Evolutionary conservation across 1,140 invertebrate species (phyloP), one percentile per base, ranked within the genome.

Genomic region (Pogonomyrmex barbatus): DNA sequence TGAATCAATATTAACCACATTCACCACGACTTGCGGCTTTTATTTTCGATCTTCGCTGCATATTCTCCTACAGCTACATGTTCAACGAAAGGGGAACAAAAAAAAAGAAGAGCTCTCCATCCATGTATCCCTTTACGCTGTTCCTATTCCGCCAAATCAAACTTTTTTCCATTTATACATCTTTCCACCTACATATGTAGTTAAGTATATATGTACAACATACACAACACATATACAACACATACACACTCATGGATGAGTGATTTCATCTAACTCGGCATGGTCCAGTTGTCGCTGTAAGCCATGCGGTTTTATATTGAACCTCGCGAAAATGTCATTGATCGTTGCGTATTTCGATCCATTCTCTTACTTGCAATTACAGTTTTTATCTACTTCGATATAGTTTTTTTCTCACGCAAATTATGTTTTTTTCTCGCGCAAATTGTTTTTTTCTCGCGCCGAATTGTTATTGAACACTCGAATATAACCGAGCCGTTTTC

Each of bases 1-100:
- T n/a, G 65, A 82, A 93, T 91, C 65, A 90, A 90, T 87, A 92
- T 92, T 88, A 91, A 91, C 85, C 87, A 33, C 65, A 56, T 85
- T 86, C 52, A 24, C 36, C 63, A 9, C 58, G 42, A 63, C 10
- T 42, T 33, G 75, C 60, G 63, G 65, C 47, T 71, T 70, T 82
- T 82, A 71, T 71, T 71, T 82, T 71, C 50, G 78, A 71, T 54
- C 36, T 67, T 60, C 42, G 2, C n/a, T n/a, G 17, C 24, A 24
- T 24, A 24, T 70, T 50, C 42, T 50, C 33, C 68, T 10, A 67
- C 17, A 47, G 42, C 14, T 17, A 9, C 33, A 36, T 73, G 14
- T 63, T 8, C 56, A 47, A n/a, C 56, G 30, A n/a, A 62, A 6
- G n/a, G 30, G n/a, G 14, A 77, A 36, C 4, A 30, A 39, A 63